Evolutionary conservation across 2,113 vertebrate species (phyloP), one percentile per base, ranked within the genome.

Genomic region (Raja brachyura): DNA sequence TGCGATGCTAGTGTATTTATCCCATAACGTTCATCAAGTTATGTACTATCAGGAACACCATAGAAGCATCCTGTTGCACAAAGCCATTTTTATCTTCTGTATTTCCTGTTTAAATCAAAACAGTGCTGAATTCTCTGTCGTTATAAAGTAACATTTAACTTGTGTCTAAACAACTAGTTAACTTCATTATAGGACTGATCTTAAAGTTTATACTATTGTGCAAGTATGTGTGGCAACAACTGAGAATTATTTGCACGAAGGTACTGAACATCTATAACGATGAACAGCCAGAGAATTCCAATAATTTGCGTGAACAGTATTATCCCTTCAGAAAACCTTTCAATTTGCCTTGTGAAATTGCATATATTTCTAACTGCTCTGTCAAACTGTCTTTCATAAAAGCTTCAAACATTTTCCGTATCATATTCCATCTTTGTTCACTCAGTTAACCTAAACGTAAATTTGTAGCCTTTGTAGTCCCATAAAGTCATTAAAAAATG

Each of bases 121-220:
- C 33, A 74, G 68, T 92, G 70, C 68, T 63, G 8, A 16, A 22
- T 92, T 94, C 95, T 95, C 93, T 95, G 79, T 94, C 93, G 93
- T 93, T 95, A 93, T 92, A 94, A 94, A 95, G 94, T 96, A 95
- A 92, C 68, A 92, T 18, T 90, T 94, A 94, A 93, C 61, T 93
- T 3, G 94, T 76, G 93, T 86, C 54, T 96, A 96, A 97, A 96
- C 96, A 96, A 93, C 31, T 96, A 96, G 96, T 97, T 96, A 96
- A 94, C 93, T 93, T 94, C 90, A 88, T 93, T 93, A 94, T 94
- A 94, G 95, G 83, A 93, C 78, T 93, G 93, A 93, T 95, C 63
- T 93, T 94, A 95, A 93, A 94, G 93, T 94, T 96, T 94, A 94
- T 95, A 94, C 93, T 93, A 94, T 81, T 94, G 83, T 94, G 94